Percentiles rank a stretch among this genome's conserved stretches.
Evolutionary conservation across 2,113 vertebrate species (phyloP).

Genomic region (Platanista minor): DNA sequence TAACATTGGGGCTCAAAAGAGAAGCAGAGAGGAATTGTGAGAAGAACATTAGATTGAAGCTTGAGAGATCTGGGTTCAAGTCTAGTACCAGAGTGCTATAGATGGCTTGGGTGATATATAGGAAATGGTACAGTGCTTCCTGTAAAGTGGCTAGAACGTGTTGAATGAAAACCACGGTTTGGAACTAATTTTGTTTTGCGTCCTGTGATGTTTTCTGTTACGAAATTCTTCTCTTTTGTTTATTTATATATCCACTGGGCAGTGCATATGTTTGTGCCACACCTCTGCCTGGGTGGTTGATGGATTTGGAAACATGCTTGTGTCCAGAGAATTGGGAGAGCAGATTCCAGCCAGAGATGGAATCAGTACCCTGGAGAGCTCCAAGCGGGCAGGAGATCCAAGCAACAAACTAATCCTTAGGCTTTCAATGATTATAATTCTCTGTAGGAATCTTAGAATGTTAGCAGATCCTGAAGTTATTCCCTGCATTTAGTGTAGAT

Average conservation of each 20-base stretch:
- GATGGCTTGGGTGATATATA: neutral
- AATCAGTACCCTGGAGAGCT: constrained; percentile 65
- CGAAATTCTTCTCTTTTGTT: neutral
- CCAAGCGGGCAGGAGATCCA: fast-evolving
- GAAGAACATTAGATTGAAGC: neutral
- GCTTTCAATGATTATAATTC: neutral
- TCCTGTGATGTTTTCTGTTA: neutral
- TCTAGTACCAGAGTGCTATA: neutral
- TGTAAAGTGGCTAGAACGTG: neutral
- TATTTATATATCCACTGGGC: neutral
- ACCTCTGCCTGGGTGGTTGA: neutral
- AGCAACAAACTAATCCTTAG: neutral
- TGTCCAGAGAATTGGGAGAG: neutral
- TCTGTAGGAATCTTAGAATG: neutral
- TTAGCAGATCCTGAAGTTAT: neutral
- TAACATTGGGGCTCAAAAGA: neutral
- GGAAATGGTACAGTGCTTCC: neutral
- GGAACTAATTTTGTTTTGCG: constrained; percentile 13
- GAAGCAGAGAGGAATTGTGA: neutral
- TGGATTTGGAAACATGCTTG: constrained; percentile 1
- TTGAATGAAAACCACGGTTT: neutral
- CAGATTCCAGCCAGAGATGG: neutral
- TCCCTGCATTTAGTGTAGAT: neutral
- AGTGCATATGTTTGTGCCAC: neutral
- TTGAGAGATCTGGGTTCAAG: neutral